These are phyloP conservation scores for Acanthisitta chloris DNA, from an alignment of 2,113 vertebrate genomes.

Conservation along the genomic window DNA sequence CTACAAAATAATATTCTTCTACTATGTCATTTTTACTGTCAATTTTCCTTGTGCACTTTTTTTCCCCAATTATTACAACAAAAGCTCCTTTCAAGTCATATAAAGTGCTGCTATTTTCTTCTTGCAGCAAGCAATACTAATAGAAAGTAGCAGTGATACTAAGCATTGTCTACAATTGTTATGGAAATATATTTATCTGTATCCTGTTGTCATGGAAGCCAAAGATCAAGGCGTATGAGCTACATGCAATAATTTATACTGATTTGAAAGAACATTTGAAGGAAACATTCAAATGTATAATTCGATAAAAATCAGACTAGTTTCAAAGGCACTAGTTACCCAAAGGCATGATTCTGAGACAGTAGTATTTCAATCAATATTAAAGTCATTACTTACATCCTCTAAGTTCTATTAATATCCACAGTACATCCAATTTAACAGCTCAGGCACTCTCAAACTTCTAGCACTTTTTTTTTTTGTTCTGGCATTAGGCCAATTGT, in stretches of 20 bases:
- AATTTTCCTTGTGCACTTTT: conserved; percentile 17
- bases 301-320: conserved; percentile 22
- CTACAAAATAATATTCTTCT: not conserved
- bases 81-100: conserved; percentile 57
- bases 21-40: not conserved
- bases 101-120: conserved; percentile 56
- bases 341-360: conserved; percentile 37
- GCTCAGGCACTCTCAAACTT: not conserved
- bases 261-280: conserved; percentile 60
- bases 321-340: conserved; percentile 33
- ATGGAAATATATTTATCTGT: conserved; percentile 71
- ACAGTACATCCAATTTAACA: conserved; percentile 15
- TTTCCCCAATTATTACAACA: conserved; percentile 57
- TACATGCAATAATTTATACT: conserved; percentile 46
- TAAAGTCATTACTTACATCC: conserved; percentile 58
- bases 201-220: conserved; percentile 71
- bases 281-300: conserved; percentile 37
- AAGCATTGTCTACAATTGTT: conserved; percentile 67
- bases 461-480: not conserved
- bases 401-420: conserved; percentile 41
- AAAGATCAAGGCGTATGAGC: conserved; percentile 64
- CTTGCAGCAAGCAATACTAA: conserved; percentile 30
- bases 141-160: conserved; percentile 49
- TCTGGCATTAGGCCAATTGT: not conserved
- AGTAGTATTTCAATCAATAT: conserved; percentile 39